Base-by-base conservation (phyloP, 2,888 invertebrate species). In the Syritta pipiens region DNA sequence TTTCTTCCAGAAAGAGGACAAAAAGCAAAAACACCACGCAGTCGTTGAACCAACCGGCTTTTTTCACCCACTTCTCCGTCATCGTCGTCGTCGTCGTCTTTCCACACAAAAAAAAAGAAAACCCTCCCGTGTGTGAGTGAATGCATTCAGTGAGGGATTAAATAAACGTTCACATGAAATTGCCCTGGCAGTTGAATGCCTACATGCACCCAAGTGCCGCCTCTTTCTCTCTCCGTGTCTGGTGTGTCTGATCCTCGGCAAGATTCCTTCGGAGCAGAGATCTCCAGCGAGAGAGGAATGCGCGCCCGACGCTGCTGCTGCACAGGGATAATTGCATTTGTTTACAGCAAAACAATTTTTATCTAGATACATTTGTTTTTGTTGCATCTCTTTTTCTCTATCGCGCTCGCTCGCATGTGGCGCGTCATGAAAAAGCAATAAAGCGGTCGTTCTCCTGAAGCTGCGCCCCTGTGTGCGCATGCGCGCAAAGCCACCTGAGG, bases 61-160 rank as follows among this genome's bases (percentile, higher is more conserved):
- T 76, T 76, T 71, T 76, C 76, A 76, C 76, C 76, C 76, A 76
- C 69, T 76, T 71, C 57, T n/a, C n/a, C n/a, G n/a, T n/a, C n/a
- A n/a, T n/a, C n/a, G n/a, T n/a, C n/a, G n/a, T n/a, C n/a, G n/a
- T n/a, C n/a, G n/a, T n/a, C n/a, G 63, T 63, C 71, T 63, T 49
- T 57, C 48, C 14, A 12, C n/a, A 20, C 10, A 24, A 46, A 46
- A 46, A n/a, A n/a, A 28, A 28, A 28, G n/a, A 28, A 3, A 28
- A 14, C 6, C n/a, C n/a, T n/a, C n/a, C n/a, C 32, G 30, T 35
- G 12, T 35, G 30, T 10, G 59, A 30, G 17, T 22, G 35, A 35
- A 59, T 22, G 9, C 40, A 30, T 44, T 51, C 49, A 9, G 32
- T 28, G 44, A 19, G 59, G 40, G 48, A 60, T 55, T 40, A 55